phyloP scores from a whole-genome alignment of 2,797 vertebrate genomes.

The Poliocrania exsul region DNA sequence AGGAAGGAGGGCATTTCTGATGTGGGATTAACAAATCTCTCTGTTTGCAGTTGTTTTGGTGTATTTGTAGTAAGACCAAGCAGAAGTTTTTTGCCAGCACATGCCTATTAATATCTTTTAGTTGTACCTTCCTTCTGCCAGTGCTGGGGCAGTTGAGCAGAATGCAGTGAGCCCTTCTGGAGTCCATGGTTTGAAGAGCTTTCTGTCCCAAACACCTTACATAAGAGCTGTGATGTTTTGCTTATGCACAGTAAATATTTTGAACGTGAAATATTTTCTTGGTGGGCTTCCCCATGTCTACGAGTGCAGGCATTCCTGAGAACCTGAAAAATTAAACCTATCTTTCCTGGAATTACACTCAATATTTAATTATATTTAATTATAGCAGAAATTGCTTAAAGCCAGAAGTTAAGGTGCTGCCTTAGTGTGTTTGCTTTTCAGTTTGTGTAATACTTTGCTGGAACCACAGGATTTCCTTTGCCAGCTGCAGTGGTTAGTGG shows the following conservation, averaged over 20 bases:
- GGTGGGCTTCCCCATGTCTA: not conserved
- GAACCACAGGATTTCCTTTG: not conserved
- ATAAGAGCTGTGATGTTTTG: not conserved
- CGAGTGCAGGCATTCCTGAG: not conserved
- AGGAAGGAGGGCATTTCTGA: constrained; percentile 32
- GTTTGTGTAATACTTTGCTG: not conserved
- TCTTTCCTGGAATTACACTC: not conserved
- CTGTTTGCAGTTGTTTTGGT: not conserved
- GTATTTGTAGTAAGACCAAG: not conserved
- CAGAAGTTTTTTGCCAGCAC: not conserved
- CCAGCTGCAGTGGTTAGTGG: not conserved
- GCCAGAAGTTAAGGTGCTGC: not conserved
- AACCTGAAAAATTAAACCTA: not conserved
- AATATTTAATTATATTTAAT: not conserved
- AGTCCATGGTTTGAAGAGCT: not conserved
- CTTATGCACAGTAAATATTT: not conserved
- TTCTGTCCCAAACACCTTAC: not conserved
- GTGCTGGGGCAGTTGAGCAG: not conserved
- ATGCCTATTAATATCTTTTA: not conserved
- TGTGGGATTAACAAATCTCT: constrained; percentile 14
- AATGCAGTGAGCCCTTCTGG: not conserved
- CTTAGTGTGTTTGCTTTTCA: not conserved
- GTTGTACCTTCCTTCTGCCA: not conserved
- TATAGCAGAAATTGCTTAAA: not conserved
- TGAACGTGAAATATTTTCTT: not conserved